Evolutionary conservation across 2,888 invertebrate species (phyloP).

Genomic region (Rhagophthalmus giganteus): DNA sequence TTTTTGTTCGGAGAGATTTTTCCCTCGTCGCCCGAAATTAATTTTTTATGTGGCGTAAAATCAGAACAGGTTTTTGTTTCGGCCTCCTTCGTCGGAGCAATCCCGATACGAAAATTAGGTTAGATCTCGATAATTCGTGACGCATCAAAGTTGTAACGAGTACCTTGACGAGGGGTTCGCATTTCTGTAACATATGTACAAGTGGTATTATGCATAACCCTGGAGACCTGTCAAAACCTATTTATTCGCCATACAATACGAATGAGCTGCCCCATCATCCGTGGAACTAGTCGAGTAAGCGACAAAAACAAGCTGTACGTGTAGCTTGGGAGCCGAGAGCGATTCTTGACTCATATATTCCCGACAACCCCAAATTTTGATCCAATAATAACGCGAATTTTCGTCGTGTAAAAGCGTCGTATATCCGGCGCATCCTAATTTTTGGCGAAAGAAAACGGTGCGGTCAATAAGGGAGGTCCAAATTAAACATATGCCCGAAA

Average conservation of each 20-base stretch:
- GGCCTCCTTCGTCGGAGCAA: background rate
- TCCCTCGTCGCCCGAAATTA: no score
- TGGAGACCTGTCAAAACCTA: constrained; percentile 55
- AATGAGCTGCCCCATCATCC: constrained; percentile 41
- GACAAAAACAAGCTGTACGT: constrained; percentile 39
- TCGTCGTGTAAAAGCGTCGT: background rate
- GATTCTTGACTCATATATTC: constrained; percentile 33
- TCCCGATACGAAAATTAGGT: constrained; percentile 15
- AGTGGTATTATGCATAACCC: constrained; percentile 57
- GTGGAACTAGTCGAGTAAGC: constrained; percentile 25
- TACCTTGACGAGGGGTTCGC: constrained; percentile 34
- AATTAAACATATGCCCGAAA: constrained; percentile 43
- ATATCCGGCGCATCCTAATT: no score
- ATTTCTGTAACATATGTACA: constrained; percentile 53
- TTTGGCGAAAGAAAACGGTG: no score
- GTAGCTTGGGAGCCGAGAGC: constrained; percentile 25
- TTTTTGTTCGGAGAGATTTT: no score
- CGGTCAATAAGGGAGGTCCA: constrained; percentile 26
- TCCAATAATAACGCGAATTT: constrained; percentile 4
- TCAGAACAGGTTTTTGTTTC: no score
- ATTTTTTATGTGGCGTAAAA: no score
- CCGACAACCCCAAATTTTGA: constrained; percentile 13
- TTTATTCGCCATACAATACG: constrained; percentile 50
- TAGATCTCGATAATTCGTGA: constrained; percentile 31
- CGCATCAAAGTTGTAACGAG: constrained; percentile 32